Base-by-base conservation (phyloP, 2,888 invertebrate species). In the Thymelicus acteon region DNA sequence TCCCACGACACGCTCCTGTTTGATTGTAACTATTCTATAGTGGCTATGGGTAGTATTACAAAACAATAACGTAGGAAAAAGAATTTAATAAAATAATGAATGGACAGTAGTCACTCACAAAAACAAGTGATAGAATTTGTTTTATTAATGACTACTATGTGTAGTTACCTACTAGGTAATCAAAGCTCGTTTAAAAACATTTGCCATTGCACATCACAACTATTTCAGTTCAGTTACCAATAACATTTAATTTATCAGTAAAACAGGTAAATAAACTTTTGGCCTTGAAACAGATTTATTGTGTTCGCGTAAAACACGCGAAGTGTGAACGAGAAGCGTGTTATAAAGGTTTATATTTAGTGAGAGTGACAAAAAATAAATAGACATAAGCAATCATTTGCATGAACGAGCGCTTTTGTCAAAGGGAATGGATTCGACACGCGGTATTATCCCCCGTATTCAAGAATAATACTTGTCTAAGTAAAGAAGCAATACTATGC, bases 1-100 rank as follows among this genome's bases (percentile, higher is more conserved):
- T 79, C 77, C 72, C 77, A 79, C 73, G 68, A 15, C 13, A 52
- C 7, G 19, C 8, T 44, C 12, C 0, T 44, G 44, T 44, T 44
- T 44, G 10, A 44, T 10, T 44, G 12, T 44, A 44, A 44, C 44
- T 31, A 31, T 31, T 31, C 3, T 31, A 31, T 31, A 19, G 19
- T 19, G 19, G 19, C 19, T 19, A 19, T 19, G 19, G 0, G 19
- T 19, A 2, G n/a, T n/a, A n/a, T n/a, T n/a, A 19, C 19, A 19
- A 19, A 19, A 19, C 19, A 19, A 19, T 19, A 19, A 19, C 2
- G 2, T 1, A 19, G 19, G 19, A 19, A 19, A 19, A 2, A 19
- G 19, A 31, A 31, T 31, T 31, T 3, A 31, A 31, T 31, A 31
- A 31, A 31, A 3, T 31, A 31, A 31, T 3, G 31, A 31, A 5